Evolutionary conservation across 2,888 invertebrate species (phyloP), one percentile per base, ranked within the genome.

Genomic region (Agrochola circellaris): DNA sequence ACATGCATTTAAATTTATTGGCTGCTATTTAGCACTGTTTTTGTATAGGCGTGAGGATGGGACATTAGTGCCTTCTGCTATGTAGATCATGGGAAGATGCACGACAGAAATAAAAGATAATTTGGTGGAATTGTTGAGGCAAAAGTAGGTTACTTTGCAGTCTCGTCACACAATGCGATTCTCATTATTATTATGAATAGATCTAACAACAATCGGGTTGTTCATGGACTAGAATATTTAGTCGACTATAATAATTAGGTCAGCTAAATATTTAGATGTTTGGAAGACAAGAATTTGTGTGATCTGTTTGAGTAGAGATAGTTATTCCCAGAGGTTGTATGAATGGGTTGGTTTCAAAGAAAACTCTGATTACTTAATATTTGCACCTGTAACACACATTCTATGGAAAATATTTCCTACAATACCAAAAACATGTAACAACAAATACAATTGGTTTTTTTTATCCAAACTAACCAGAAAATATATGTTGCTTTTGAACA

Each of bases 191-290:
- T 72, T 82, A 78, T 74, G 83, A 82, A 82, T 78, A 83, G 79
- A 85, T 70, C 62, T 66, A 34, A 85, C 69, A 84, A 77, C 70
- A 75, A 75, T 82, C 26, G 8, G 15, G 23, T 65, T 66, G 73
- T 73, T 82, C 79, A 60, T 67, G 54, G 60, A 72, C 62, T 66
- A 60, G 58, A 72, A 82, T 76, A 75, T 82, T 72, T 62, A 45
- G 58, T 62, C 68, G 67, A 58, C 20, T 81, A 66, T 76, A 45
- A 83, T 48, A 83, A 87, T 84, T 80, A 83, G 86, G 80, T 76
- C 76, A 69, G 20, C 66, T 66, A 75, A 87, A 78, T 78, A 65
- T 75, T 79, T 76, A 68, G 54, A 72, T 82, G 65, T 76, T 76
- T 71, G 38, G n/a, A 68, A 68, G 64, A 65, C 66, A 58, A 17